Conservation (phyloP, 2,888 invertebrate genomes). For the Rhogogaster chlorosoma region DNA sequence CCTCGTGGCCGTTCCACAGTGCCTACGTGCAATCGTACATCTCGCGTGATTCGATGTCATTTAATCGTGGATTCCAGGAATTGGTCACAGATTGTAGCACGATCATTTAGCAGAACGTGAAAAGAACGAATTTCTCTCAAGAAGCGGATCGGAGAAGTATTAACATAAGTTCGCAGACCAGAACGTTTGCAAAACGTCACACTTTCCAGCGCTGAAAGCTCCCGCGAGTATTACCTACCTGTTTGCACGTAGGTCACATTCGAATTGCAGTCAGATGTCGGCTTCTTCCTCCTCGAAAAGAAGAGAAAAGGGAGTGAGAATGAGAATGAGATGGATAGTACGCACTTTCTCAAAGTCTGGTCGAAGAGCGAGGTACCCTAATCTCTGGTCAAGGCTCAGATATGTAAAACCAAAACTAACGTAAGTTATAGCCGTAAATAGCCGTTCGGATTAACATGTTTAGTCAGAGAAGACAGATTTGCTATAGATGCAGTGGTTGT, state of each 20-base stretch:
- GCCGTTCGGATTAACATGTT: conserved; percentile 15
- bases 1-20: neutral
- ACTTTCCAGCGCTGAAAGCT: conserved; percentile 12
- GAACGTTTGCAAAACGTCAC: conserved; percentile 9
- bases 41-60: neutral
- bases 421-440: conserved; percentile 32
- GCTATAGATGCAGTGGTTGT: neutral
- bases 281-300: neutral
- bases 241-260: neutral
- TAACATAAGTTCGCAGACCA: neutral
- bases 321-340: neutral
- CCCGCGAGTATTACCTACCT: neutral
- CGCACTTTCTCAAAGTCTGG: conserved; percentile 1
- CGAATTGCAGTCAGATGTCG: neutral
- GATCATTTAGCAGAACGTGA: neutral
- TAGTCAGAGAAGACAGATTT: neutral
- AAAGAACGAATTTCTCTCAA: neutral
- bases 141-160: neutral
- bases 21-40: neutral
- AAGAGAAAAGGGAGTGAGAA: neutral
- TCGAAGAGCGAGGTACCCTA: neutral
- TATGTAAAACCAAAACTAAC: conserved; percentile 28
- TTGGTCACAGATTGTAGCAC: neutral
- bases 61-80: conserved; percentile 18
- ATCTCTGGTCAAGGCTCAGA: conserved; percentile 29